Evolutionary conservation across 1,140 invertebrate genomes (phyloP), one percentile per base, ranked within the genome.

Genomic region (Eumaeus atala): DNA sequence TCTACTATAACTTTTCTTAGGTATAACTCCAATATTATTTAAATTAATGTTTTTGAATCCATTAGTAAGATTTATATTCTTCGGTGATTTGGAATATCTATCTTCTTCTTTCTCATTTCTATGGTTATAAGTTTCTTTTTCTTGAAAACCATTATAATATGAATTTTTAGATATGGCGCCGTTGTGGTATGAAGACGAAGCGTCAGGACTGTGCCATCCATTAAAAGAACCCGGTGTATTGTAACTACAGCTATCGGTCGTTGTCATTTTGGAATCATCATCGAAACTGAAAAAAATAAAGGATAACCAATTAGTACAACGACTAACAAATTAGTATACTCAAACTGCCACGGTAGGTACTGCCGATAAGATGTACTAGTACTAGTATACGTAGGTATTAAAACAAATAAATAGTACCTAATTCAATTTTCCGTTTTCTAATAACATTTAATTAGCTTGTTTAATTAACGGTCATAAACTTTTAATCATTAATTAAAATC

Each of bases 261-360:
- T 86, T 37, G 87, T 87, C 77, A 88, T 88, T 71, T 88, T 88
- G 0, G 88, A 88, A 64, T 89, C 88, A 54, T 88, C 87, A 53
- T 89, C 88, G 56, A 82, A 87, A 51, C 88, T 89, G 58, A 40
- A 87, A 80, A 48, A 1, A 17, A 10, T 28, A 12, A 47, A 47
- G 7, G 10, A 14, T 14, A 47, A 47, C 10, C 42, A 14, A 14
- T 11, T 17, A 17, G 5, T 48, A 48, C 44, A 10, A 48, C n/a
- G n/a, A n/a, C n/a, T n/a, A n/a, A n/a, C n/a, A n/a, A n/a, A n/a
- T n/a, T n/a, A n/a, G n/a, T n/a, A n/a, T n/a, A 18, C 34, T 35
- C 34, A 35, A 7, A 7, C 34, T 7, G 34, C 9, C 5, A 35
- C 34, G 9, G 34, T 7, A 9, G 5, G 34, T 35, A 5, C 9